These are phyloP conservation scores for Oncorhynchus keta DNA, from an alignment of 2,113 vertebrate genomes.

Conservation along the genomic window DNA sequence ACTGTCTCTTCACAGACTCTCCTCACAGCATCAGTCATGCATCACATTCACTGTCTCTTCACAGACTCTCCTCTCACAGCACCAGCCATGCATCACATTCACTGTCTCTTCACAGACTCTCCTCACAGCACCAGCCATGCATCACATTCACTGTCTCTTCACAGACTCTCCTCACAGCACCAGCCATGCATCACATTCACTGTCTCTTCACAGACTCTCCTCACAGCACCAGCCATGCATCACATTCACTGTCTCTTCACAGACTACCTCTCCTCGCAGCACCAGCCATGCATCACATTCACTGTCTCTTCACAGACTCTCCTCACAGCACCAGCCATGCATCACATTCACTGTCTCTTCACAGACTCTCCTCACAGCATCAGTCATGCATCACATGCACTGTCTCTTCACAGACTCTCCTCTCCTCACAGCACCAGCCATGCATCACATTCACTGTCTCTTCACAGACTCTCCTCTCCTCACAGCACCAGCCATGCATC, in stretches of 20 bases:
- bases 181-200: constrained; percentile 5
- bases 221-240: constrained; percentile 2
- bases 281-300: constrained; percentile 6
- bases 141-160: not conserved
- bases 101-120: not conserved
- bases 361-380: constrained; percentile 1
- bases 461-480: constrained; percentile 10
- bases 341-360: not conserved
- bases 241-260: constrained; percentile 4
- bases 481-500: not conserved
- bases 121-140: constrained; percentile 9
- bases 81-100: constrained; percentile 6
- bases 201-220: not conserved
- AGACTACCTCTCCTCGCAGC: constrained; percentile 1
- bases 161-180: constrained; percentile 5
- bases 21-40: constrained; percentile 10
- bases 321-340: constrained; percentile 9
- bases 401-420: not conserved
- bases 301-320: not conserved
- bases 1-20: not conserved
- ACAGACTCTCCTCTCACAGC: constrained; percentile 8
- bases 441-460: constrained; percentile 7
- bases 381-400: constrained; percentile 3
- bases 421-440: constrained; percentile 8
- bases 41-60: not conserved